Conservation (phyloP, 2,888 invertebrate genomes). For the Mellilla xanthometata region DNA sequence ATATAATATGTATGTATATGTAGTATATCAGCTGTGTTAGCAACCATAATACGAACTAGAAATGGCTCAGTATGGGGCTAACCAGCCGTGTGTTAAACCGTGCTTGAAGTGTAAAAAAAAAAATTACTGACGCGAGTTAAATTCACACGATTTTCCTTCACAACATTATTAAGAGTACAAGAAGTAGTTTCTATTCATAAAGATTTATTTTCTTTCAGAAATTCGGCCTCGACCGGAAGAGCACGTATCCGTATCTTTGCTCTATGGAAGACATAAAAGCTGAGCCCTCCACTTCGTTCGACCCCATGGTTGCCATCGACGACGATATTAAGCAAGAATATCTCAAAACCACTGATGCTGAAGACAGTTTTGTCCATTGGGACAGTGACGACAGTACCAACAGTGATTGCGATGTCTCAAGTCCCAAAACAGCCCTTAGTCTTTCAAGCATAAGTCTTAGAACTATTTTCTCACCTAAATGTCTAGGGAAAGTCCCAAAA, state of each 20-base stretch:
- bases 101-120: no score
- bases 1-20: no score
- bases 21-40: no score
- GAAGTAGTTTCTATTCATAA: no score
- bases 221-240: slow-evolving; percentile 53
- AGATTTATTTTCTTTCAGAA: slow-evolving; percentile 45
- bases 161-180: no score
- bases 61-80: no score
- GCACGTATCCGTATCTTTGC: slow-evolving; percentile 53
- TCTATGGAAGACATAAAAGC: slow-evolving; percentile 38
- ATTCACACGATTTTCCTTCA: no score
- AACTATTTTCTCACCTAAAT: slow-evolving; percentile 53
- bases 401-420: slow-evolving; percentile 17
- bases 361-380: slow-evolving; percentile 50
- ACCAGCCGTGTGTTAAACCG: no score
- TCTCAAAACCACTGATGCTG: slow-evolving; percentile 30
- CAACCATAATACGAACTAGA: no score
- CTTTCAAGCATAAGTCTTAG: slow-evolving; percentile 51
- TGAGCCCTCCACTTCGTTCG: slow-evolving; percentile 34
- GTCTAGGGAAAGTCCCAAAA: slow-evolving; percentile 55
- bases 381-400: slow-evolving; percentile 47
- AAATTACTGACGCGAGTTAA: no score
- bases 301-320: slow-evolving; percentile 56
- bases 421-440: slow-evolving; percentile 31
- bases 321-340: slow-evolving; percentile 46